These are phyloP conservation scores for Arvicanthis niloticus DNA, from an alignment of 2,113 vertebrate species.

Conservation along the genomic window DNA sequence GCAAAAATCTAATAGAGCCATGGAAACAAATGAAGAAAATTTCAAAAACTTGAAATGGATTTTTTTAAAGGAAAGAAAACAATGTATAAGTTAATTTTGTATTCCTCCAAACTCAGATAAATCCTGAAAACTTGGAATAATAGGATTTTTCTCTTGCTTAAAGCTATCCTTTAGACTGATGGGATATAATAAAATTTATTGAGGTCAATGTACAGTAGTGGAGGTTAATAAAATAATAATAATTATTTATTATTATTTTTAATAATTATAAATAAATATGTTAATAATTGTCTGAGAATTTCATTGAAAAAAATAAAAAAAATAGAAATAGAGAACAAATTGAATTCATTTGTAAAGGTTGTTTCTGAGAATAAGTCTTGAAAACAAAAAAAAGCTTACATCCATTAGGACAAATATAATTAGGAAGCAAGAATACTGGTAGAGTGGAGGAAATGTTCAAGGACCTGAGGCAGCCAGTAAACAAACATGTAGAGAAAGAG, in stretches of 20 bases:
- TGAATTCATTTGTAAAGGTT: neutral
- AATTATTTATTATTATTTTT: too few species aligned
- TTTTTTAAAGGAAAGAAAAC: neutral
- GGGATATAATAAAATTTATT: neutral
- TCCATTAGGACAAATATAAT: neutral
- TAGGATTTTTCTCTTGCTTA: neutral
- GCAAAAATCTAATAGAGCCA: neutral
- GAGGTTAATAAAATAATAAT: neutral
- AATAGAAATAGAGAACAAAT: slow-evolving; percentile 54
- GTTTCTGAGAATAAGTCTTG: neutral
- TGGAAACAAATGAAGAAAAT: neutral
- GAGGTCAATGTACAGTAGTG: neutral
- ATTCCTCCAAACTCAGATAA: neutral
- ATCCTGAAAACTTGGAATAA: neutral
- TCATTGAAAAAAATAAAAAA: neutral
- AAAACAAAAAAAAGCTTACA: neutral
- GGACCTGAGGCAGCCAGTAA: neutral
- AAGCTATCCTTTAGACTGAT: neutral
- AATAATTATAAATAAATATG: too few species aligned
- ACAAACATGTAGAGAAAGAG: neutral
- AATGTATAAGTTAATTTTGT: neutral
- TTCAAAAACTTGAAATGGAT: neutral
- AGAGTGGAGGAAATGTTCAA: neutral
- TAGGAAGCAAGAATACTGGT: neutral
- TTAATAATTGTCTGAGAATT: neutral